phyloP scores from a whole-genome alignment of 2,113 vertebrate species.

The Neomonachus schauinslandi region DNA sequence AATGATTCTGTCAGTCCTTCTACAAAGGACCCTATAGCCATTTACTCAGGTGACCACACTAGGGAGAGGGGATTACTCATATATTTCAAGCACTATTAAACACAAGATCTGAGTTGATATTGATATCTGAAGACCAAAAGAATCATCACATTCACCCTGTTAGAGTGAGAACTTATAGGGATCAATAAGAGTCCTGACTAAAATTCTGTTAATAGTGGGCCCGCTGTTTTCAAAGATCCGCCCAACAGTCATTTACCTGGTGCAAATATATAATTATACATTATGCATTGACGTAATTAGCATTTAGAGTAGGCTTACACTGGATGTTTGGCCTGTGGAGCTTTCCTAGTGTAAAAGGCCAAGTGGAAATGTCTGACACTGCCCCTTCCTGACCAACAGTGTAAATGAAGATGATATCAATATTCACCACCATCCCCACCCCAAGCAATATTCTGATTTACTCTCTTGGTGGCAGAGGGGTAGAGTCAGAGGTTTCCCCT shows the following conservation, averaged over 20 bases:
- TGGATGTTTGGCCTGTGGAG: not conserved
- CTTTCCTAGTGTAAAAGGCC: not conserved
- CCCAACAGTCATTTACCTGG: not conserved
- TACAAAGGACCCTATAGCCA: not conserved
- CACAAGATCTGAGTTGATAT: not conserved
- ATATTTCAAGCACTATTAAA: not conserved
- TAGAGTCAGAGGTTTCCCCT: not conserved
- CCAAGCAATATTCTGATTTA: not conserved
- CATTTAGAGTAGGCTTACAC: not conserved
- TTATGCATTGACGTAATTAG: not conserved
- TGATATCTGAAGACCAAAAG: not conserved
- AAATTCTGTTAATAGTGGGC: not conserved
- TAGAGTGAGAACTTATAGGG: not conserved
- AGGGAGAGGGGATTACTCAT: not conserved
- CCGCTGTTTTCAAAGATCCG: not conserved
- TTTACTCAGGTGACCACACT: not conserved
- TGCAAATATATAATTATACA: not conserved
- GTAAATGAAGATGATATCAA: not conserved
- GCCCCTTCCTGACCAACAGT: not conserved
- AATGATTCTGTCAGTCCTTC: not conserved
- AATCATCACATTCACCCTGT: not conserved
- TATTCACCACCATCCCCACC: no score
- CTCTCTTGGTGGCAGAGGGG: not conserved
- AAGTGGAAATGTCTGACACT: not conserved
- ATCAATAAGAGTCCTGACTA: not conserved